These are phyloP conservation scores for Drosophila greeni DNA, from an alignment of 2,888 invertebrate genomes.

Conservation along the genomic window DNA sequence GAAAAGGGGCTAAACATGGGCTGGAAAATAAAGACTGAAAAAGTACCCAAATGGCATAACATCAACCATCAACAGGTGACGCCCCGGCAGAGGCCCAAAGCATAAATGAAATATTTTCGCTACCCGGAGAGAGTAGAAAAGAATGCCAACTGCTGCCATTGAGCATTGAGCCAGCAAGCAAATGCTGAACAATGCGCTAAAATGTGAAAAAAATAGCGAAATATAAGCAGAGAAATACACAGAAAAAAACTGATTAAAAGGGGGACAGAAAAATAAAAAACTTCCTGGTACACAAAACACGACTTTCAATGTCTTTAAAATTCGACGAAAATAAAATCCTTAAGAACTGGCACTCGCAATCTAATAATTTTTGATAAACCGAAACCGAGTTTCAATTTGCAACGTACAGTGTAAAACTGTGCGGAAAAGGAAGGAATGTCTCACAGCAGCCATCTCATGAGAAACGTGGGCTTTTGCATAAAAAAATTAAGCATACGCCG, in stretches of 20 bases:
- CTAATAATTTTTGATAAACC: too few relatives aligned
- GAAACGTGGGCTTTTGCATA: neutral
- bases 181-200: conserved; percentile 35
- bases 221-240: neutral
- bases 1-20: neutral
- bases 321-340: neutral
- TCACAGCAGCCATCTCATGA: neutral
- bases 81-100: conserved; percentile 20
- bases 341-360: neutral
- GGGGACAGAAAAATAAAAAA: neutral
- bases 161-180: conserved; percentile 28
- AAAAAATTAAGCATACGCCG: conserved; percentile 50
- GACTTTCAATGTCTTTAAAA: too few relatives aligned
- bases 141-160: conserved; percentile 30
- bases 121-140: conserved; percentile 3
- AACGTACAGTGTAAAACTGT: neutral
- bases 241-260: neutral
- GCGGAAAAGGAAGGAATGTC: too few relatives aligned
- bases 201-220: neutral
- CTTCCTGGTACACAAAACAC: too few relatives aligned
- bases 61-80: conserved; percentile 48
- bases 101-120: conserved; percentile 54
- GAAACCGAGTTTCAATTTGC: neutral
- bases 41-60: conserved; percentile 5
- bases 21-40: neutral